phyloP scores from a whole-genome alignment of 2,888 invertebrate genomes.

The Phyllotreta cruciferae region DNA sequence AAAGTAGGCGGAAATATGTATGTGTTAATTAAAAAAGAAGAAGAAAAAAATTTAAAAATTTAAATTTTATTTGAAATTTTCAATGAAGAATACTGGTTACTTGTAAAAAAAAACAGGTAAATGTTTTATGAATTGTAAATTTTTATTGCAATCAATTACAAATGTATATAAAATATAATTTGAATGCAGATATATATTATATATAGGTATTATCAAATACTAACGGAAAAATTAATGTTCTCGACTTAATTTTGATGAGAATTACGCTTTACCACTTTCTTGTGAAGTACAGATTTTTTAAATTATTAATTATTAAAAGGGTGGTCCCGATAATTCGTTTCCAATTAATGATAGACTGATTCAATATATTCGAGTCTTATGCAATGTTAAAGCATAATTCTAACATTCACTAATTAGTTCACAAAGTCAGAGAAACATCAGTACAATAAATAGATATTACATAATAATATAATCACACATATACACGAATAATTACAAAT shows the following conservation, averaged over 20 bases:
- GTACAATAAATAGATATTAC: conserved; percentile 34
- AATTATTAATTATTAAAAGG: too few species aligned
- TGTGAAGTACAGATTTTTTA: too few species aligned
- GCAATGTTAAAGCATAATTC: conserved; percentile 10
- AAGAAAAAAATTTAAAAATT: too few species aligned
- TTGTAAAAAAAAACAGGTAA: too few species aligned
- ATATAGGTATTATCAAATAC: conserved; percentile 26
- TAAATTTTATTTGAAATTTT: too few species aligned
- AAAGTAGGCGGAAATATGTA: not conserved
- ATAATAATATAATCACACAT: conserved; percentile 41
- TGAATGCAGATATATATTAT: conserved; percentile 38
- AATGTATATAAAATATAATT: conserved; percentile 47
- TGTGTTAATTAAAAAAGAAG: too few species aligned
- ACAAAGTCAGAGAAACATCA: conserved; percentile 20
- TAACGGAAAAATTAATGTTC: conserved; percentile 18
- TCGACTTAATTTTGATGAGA: conserved; percentile 15
- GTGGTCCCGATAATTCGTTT: too few species aligned
- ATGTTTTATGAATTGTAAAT: too few species aligned
- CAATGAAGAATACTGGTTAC: too few species aligned
- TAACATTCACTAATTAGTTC: conserved; percentile 3
- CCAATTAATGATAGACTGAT: too few species aligned
- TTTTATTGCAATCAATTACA: conserved; percentile 43
- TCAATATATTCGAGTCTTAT: too few species aligned
- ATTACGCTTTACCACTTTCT: conserved; percentile 10
- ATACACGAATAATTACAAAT: conserved; percentile 38